phyloP scores from a whole-genome alignment of 2,888 invertebrate species.

The Drosophila flavopinicola region DNA sequence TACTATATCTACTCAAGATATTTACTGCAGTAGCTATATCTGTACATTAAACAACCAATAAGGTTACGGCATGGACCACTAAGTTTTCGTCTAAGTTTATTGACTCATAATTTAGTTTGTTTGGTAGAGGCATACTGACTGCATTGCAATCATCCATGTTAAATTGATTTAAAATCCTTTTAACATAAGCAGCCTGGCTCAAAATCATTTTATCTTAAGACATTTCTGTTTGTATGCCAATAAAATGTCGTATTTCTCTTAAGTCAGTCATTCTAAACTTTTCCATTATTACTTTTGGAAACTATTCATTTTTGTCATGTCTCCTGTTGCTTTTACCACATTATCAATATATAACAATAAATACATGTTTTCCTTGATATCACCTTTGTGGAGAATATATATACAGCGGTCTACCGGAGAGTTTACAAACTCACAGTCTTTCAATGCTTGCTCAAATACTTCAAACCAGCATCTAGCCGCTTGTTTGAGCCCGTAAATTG shows the following conservation, averaged over 20 bases:
- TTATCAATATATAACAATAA: conserved; percentile 51
- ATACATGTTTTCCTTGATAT: conserved; percentile 45
- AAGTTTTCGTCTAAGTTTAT: background rate
- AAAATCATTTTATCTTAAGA: conserved; percentile 14
- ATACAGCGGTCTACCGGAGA: conserved; percentile 20
- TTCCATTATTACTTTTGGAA: conserved; percentile 35
- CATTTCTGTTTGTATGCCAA: conserved; percentile 38
- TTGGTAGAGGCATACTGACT: too few species aligned
- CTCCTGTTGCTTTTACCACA: conserved; percentile 31
- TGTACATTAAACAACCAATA: background rate
- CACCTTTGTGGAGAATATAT: conserved; percentile 46
- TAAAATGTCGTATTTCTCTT: conserved; percentile 30
- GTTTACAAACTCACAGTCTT: conserved; percentile 30
- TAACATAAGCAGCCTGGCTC: conserved; percentile 4
- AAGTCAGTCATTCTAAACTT: conserved; percentile 30
- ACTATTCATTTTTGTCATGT: conserved; percentile 18
- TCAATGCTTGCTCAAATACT: too few species aligned
- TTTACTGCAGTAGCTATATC: conserved; percentile 18
- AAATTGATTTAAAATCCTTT: background rate
- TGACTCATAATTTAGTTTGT: too few species aligned
- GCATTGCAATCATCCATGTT: background rate
- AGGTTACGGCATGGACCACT: conserved; percentile 12
- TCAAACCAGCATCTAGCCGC: conserved; percentile 1
- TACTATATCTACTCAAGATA: conserved; percentile 35
- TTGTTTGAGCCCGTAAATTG: conserved; percentile 2